Base-by-base conservation (phyloP, 2,888 invertebrate genomes). In the Synanthedon andrenaeformis region DNA sequence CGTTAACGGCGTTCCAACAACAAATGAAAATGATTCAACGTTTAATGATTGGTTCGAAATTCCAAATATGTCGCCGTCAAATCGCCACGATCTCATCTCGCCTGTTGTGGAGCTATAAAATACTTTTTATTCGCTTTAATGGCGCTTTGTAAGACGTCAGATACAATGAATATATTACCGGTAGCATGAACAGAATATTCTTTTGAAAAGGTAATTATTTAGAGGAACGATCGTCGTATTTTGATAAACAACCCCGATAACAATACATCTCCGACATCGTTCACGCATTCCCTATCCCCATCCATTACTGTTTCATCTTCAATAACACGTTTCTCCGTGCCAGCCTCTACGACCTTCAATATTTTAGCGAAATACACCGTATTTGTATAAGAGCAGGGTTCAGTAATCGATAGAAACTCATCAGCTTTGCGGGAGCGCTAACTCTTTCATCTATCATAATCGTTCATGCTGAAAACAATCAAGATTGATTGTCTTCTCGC, bases 391-490 rank as follows among this genome's bases (percentile, higher is more conserved):
- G 4, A 54, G 57, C 69, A 78, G 66, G 70, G 83, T 67, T 69
- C 65, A 72, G 63, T 70, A 68, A 67, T 57, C 61, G 60, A 66
- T 69, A 63, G 59, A 60, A 61, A 64, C 59, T 59, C 62, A 58
- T 62, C 71, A 69, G 73, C 76, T 79, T 81, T 80, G 82, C 79
- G 76, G 78, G 79, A 78, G 84, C 85, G 86, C 86, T 86, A 87
- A 86, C 86, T 87, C 86, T 87, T 87, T 86, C 87, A 87, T 86
- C 87, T 86, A 86, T 86, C 87, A 86, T 86, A 86, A 87, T 87
- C 86, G 86, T 86, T 87, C 86, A 86, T 85, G 84, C 85, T 86
- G 86, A 87, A 86, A 87, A 84, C 86, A 85, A 87, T 87, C 86
- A 86, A 85, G 86, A 87, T 87, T 84, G 81, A 79, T 82, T 79